Evolutionary conservation across 2,113 vertebrate species (phyloP), one percentile per base, ranked within the genome.

Genomic region (Corydoras sp.): DNA sequence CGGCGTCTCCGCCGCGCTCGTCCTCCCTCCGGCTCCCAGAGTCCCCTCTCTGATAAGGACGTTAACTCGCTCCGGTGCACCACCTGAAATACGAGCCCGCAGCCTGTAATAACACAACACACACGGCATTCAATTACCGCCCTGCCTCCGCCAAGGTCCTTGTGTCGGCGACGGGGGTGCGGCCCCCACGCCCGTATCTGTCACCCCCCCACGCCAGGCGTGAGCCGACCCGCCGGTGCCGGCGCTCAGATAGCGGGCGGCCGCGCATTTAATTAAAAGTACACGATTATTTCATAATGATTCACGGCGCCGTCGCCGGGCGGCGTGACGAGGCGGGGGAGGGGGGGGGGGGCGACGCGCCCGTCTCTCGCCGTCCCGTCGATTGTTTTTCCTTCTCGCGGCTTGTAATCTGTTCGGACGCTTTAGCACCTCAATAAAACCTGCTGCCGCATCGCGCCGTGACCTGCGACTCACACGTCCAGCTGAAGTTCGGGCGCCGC

Each of bases 241-340:
- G 31, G 18, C 15, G 65, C 48, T 51, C 49, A 69, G 73, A 80
- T 80, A 73, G 63, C 66, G 60, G 10, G 49, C 62, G 69, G 64
- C 50, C 66, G 59, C 76, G 66, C 62, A 59, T 77, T 77, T 80
- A 80, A 80, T 80, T 80, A 80, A 80, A 80, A 80, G 69, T 76
- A 76, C 79, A 80, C 70, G 75, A 80, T 75, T 77, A 77, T 77
- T 77, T 80, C 73, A 80, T 73, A 73, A 80, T 77, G 79, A 80
- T 77, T 77, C 77, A 80, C 75, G 70, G 76, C 69, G 70, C 70
- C 67, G 58, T 67, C 69, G 49, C 50, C 73, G 58, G 15, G 71
- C 71, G 49, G 32, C 64, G 61, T 30, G 59, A 72, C n/a, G 65
- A 78, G 76, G 77, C 62, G 71, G 75, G 73, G 63, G 62, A 64